Percentiles rank a stretch among this genome's conserved stretches.
Evolutionary conservation across 1,140 invertebrate species (phyloP).

Genomic region (Leptinotarsa defecta): DNA sequence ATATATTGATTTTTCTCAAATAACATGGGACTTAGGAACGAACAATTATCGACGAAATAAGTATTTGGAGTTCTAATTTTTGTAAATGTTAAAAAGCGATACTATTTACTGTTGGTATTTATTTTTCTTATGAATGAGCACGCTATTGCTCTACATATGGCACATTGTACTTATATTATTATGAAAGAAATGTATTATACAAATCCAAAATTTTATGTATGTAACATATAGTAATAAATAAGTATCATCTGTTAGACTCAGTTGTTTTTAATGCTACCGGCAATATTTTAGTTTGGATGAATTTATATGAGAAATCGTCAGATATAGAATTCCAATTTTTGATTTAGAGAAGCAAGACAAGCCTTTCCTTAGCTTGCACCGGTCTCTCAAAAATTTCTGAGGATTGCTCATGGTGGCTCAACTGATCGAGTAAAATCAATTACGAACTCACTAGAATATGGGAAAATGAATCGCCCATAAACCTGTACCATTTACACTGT

Average conservation of each 20-base stretch:
- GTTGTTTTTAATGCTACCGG: neutral
- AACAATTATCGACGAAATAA: slow-evolving; percentile 13
- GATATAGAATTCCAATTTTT: too few relatives aligned
- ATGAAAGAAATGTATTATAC: slow-evolving; percentile 45
- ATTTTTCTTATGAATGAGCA: slow-evolving; percentile 41
- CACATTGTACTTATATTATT: slow-evolving; percentile 48
- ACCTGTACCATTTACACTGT: too few relatives aligned
- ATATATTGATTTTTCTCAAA: slow-evolving; percentile 9
- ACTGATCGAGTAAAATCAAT: too few relatives aligned
- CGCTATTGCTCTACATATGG: slow-evolving; percentile 41
- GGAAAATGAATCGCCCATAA: too few relatives aligned
- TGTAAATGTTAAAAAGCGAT: slow-evolving; percentile 37
- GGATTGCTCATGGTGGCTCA: too few relatives aligned
- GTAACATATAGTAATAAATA: slow-evolving; percentile 49
- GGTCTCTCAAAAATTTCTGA: too few relatives aligned
- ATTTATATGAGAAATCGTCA: too few relatives aligned
- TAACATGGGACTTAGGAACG: slow-evolving; percentile 7
- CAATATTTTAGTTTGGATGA: too few relatives aligned
- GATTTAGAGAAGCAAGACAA: too few relatives aligned
- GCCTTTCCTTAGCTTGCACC: too few relatives aligned
- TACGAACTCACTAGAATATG: too few relatives aligned
- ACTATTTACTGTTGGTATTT: slow-evolving; percentile 40
- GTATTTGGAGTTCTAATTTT: slow-evolving; percentile 22
- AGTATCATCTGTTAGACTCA: slow-evolving; percentile 43
- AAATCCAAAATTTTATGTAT: slow-evolving; percentile 43